These are phyloP conservation scores for Clupea harengus DNA, from an alignment of 2,113 vertebrate genomes.

Conservation along the genomic window DNA sequence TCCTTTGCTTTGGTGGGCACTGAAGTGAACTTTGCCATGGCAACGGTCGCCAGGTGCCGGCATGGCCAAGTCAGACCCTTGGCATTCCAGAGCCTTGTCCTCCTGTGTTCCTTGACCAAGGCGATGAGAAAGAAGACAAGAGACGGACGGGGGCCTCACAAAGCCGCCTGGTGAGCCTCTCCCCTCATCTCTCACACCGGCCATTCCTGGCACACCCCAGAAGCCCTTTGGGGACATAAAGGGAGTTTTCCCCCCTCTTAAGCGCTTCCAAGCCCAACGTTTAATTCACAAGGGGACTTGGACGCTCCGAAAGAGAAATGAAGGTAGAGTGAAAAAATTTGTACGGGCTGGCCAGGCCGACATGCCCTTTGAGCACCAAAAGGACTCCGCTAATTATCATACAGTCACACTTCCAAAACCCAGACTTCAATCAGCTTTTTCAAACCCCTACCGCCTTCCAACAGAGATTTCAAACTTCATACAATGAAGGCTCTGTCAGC, in stretches of 20 bases:
- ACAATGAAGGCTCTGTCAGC: background rate
- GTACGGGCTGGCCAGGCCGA: conserved; percentile 1
- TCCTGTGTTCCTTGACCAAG: conserved; percentile 44
- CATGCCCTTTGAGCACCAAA: background rate
- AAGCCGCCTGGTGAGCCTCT: conserved; percentile 48
- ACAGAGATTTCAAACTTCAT: conserved; percentile 1
- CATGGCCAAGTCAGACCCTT: conserved; percentile 21
- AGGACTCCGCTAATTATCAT: conserved; percentile 12
- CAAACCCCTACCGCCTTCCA: background rate
- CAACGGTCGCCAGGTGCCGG: conserved; percentile 38
- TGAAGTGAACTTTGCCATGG: conserved; percentile 28
- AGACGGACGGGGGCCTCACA: conserved; percentile 22
- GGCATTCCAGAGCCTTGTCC: conserved; percentile 51
- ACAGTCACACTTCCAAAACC: background rate
- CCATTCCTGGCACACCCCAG: background rate
- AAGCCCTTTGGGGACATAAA: conserved; percentile 38
- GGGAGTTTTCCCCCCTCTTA: conserved; percentile 43
- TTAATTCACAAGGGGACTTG: conserved; percentile 33
- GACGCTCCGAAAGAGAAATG: background rate
- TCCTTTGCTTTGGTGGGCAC: background rate
- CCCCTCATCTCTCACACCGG: conserved; percentile 32
- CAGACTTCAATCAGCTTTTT: background rate
- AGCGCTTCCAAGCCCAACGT: conserved; percentile 48
- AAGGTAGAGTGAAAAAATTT: conserved; percentile 29
- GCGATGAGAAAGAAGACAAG: conserved; percentile 34